phyloP scores from a whole-genome alignment of 92 coral and sea anemone genomes.

The Porites evermanni region DNA sequence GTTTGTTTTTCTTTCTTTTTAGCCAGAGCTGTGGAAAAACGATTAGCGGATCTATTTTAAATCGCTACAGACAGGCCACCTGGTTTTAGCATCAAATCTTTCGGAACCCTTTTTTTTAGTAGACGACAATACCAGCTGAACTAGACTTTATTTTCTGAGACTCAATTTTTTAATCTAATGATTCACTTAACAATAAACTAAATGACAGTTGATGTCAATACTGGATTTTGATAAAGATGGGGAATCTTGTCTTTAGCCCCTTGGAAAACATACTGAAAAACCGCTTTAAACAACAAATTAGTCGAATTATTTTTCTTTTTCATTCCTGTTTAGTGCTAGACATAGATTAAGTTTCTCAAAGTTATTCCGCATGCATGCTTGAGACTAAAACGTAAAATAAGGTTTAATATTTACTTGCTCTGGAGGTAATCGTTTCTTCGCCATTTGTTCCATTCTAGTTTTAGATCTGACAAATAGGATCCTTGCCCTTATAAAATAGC shows the following conservation, averaged over 20 bases:
- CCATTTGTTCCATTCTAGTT: background rate
- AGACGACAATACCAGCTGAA: constrained; percentile 27
- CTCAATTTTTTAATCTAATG: no score
- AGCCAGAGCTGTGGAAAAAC: constrained; percentile 9
- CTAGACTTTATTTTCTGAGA: background rate
- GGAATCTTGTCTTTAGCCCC: background rate
- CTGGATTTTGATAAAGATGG: background rate
- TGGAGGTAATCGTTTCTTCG: background rate
- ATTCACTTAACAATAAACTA: background rate
- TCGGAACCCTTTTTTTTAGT: background rate
- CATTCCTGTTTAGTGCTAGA: constrained; percentile 7
- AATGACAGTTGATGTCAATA: no score
- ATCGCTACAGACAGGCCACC: background rate
- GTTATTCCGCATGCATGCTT: background rate
- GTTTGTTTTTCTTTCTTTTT: background rate
- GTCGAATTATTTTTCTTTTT: background rate
- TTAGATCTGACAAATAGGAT: background rate
- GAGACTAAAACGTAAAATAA: background rate
- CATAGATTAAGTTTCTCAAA: constrained; percentile 13
- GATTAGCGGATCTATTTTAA: constrained; percentile 1
- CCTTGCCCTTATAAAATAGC: no score
- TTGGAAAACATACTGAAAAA: background rate
- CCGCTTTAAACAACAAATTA: background rate
- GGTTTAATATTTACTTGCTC: background rate
- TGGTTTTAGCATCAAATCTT: constrained; percentile 8